Percentiles rank a stretch among this genome's conserved stretches.
Evolutionary conservation across 2,797 vertebrate species (phyloP).

Genomic region (Avahi laniger): DNA sequence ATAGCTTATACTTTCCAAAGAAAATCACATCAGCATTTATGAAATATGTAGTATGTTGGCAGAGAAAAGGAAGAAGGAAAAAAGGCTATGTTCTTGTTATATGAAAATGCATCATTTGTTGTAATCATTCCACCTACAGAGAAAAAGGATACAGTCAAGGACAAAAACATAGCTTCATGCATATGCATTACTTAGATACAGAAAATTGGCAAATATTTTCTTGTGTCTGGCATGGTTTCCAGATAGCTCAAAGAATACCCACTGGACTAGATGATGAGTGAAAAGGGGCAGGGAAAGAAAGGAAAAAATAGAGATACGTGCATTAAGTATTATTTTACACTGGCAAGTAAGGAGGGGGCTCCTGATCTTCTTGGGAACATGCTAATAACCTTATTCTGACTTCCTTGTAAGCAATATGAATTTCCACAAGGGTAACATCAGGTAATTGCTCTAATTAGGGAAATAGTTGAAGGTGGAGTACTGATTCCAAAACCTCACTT

Average conservation of each 20-base stretch:
- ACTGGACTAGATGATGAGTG: background rate
- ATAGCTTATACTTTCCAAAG: constrained; percentile 14
- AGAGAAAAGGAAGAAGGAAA: background rate
- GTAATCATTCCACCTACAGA: background rate
- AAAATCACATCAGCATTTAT: background rate
- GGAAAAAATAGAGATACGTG: background rate
- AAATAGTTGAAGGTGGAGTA: background rate
- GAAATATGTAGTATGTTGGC: background rate
- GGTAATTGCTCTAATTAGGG: background rate
- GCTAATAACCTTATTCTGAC: background rate
- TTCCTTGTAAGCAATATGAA: background rate
- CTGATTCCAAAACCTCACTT: background rate
- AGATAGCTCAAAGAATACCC: background rate
- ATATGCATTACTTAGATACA: background rate
- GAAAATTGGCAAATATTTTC: background rate
- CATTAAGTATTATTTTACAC: background rate
- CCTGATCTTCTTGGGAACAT: background rate
- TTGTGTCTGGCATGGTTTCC: background rate
- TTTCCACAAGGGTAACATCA: background rate
- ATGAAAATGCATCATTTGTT: constrained; percentile 31
- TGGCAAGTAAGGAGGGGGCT: background rate
- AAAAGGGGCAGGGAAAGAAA: background rate
- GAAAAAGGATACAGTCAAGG: background rate
- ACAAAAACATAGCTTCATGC: background rate
- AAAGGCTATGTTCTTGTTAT: background rate